These are phyloP conservation scores for Parascotia fuliginaria DNA, from an alignment of 2,888 invertebrate genomes.

Conservation along the genomic window DNA sequence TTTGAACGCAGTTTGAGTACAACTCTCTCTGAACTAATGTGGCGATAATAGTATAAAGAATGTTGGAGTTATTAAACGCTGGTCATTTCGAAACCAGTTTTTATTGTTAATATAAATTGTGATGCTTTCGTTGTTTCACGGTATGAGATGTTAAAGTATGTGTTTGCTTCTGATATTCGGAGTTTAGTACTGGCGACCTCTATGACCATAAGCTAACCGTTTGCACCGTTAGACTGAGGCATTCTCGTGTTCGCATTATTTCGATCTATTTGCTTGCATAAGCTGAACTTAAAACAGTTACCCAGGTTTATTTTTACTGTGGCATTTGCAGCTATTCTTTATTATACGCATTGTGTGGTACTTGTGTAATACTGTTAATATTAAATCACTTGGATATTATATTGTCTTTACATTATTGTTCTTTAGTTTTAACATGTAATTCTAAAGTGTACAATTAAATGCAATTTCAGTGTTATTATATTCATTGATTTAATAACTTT, in stretches of 20 bases:
- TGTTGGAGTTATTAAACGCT: slow-evolving; percentile 60
- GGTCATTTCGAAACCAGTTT: slow-evolving; percentile 50
- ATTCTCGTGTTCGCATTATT: slow-evolving; percentile 44
- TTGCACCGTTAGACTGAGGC: slow-evolving; percentile 48
- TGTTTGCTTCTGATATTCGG: slow-evolving; percentile 32
- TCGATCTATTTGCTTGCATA: slow-evolving; percentile 44
- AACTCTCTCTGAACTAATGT: slow-evolving; percentile 49
- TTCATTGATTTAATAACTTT: no score
- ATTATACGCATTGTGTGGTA: no score
- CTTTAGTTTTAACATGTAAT: no score
- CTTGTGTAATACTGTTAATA: no score
- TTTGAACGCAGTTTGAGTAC: slow-evolving; percentile 44
- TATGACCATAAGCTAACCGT: slow-evolving; percentile 47
- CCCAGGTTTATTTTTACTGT: neutral
- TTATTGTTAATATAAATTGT: slow-evolving; percentile 41
- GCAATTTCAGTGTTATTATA: no score
- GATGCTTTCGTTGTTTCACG: slow-evolving; percentile 35
- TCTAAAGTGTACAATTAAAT: no score
- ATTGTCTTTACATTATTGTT: no score
- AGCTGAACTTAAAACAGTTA: slow-evolving; percentile 30
- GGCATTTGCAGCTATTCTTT: neutral
- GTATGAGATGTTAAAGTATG: slow-evolving; percentile 29
- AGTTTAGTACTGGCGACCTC: slow-evolving; percentile 51
- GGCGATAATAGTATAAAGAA: slow-evolving; percentile 58
- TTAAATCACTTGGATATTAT: no score